phyloP scores from a whole-genome alignment of 2,113 vertebrate species.

The Mastomys coucha region DNA sequence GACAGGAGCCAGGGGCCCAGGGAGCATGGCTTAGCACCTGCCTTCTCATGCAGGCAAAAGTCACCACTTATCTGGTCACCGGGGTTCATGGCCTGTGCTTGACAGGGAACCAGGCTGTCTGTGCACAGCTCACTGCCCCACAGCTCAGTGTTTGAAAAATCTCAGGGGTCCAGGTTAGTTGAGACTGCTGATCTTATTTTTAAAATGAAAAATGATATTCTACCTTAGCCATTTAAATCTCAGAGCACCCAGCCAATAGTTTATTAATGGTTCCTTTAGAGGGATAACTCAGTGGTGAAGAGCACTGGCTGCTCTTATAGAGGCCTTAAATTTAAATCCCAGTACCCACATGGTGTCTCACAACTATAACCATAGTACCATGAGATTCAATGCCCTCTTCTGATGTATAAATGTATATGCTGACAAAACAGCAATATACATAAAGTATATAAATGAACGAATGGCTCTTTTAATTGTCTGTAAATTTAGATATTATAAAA shows the following conservation, averaged over 20 bases:
- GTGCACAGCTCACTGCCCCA: no score
- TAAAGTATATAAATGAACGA: background rate
- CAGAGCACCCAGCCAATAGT: background rate
- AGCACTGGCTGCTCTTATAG: background rate
- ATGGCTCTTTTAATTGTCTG: background rate
- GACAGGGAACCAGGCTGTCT: no score
- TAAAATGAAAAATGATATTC: conserved; percentile 13
- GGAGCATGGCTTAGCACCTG: no score
- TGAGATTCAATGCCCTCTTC: background rate
- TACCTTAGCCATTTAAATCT: background rate
- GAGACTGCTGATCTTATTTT: background rate
- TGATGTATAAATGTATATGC: background rate
- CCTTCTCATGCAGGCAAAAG: no score
- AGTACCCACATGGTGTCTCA: background rate
- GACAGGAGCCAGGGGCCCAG: no score
- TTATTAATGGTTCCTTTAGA: background rate
- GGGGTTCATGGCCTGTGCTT: no score
- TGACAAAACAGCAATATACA: background rate
- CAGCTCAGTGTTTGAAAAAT: no score
- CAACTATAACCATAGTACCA: background rate
- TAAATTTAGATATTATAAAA: background rate
- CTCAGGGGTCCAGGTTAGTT: no score
- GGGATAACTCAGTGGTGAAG: background rate
- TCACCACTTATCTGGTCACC: no score
- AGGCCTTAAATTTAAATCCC: background rate